Evolutionary conservation across 2,888 invertebrate genomes (phyloP), one percentile per base, ranked within the genome.

Genomic region (Habroteleia sp.): DNA sequence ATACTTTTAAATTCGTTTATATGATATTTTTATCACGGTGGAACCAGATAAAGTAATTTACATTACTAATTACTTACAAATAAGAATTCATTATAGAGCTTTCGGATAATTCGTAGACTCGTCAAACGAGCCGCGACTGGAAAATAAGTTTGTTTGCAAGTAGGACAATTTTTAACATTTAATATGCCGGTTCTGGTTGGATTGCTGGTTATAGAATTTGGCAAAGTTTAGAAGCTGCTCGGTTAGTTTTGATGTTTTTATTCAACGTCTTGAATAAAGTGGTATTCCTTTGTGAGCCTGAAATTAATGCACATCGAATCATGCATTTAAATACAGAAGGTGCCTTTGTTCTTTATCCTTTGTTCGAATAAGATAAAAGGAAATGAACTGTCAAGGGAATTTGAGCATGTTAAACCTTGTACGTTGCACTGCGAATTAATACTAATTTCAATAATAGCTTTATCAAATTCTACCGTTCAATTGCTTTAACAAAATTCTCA

Each of bases 281-380:
- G 17, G 7, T 7, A 35, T 37, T 44, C 29, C 46, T 29, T 37
- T 37, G 62, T 48, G 23, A 52, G 44, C 23, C 44, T 42, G 41
- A 35, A 65, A 46, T 62, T 46, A 50, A 65, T 65, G 44, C 52
- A 65, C 31, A 44, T 52, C 44, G 52, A 65, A 65, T 65, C 42
- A 52, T 27, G 65, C 33, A 54, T 65, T 44, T 54, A 42, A 54
- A 65, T 50, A 50, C 65, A 65, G 54, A 54, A 65, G 37, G 33
- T 8, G 4, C 17, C 65, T 65, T 65, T 65, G 52, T 65, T 63
- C 48, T 37, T 62, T 29, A 39, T 39, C 31, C 62, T 48, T 62
- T 62, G 46, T 46, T 65, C 27, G 46, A 63, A 52, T 33, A 50
- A 50, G 25, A 63, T 41, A 41, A 56, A 50, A 50, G 25, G 50